Conservation (phyloP, 2,113 vertebrate species). For the Xerus inauris region DNA sequence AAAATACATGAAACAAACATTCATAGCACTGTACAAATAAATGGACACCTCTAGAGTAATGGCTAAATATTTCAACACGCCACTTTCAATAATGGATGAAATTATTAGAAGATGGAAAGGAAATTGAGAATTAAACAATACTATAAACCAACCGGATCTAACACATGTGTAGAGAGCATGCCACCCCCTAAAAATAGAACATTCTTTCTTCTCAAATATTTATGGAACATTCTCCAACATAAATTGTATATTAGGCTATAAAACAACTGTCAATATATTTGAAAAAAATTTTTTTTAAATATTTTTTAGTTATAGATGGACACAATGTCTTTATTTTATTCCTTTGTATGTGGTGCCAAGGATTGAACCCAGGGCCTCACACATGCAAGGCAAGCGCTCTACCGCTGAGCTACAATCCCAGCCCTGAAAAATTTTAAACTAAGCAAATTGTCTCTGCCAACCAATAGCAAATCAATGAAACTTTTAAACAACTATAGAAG, state of each 20-base stretch:
- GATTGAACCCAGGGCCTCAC: no score
- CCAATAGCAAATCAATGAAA: not conserved
- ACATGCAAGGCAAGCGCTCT: no score
- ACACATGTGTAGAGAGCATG: not conserved
- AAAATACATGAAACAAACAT: not conserved
- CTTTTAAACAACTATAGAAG: not conserved
- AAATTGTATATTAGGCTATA: not conserved
- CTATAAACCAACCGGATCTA: not conserved
- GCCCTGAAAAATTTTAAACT: not conserved
- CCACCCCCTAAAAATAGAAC: not conserved
- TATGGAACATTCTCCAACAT: not conserved
- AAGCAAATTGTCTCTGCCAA: not conserved
- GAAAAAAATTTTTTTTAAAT: no score
- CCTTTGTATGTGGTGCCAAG: no score
- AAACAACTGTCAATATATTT: not conserved
- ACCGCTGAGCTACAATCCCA: no score
- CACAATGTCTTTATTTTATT: no score
- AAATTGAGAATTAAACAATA: not conserved
- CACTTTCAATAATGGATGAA: not conserved
- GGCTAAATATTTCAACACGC: not conserved
- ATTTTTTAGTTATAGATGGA: no score
- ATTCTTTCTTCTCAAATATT: not conserved
- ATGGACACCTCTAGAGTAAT: not conserved
- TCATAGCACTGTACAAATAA: not conserved
- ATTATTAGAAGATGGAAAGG: not conserved